phyloP scores from a whole-genome alignment of 2,888 invertebrate genomes.

The Xestobium rufovillosum region DNA sequence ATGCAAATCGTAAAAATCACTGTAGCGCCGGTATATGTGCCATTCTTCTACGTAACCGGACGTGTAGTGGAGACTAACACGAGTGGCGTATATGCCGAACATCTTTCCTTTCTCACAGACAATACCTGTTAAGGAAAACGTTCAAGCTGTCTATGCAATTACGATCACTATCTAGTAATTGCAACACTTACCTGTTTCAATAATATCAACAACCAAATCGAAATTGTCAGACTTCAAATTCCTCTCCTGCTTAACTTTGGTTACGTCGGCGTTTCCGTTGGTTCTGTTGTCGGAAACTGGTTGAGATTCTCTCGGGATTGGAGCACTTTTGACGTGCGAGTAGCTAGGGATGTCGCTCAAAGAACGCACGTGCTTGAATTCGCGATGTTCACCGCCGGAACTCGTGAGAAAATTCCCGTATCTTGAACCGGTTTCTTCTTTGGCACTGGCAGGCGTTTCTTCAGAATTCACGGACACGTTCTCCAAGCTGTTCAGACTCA shows the following conservation, averaged over 20 bases:
- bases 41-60: slow-evolving; percentile 68
- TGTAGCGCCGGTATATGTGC: slow-evolving; percentile 89
- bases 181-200: slow-evolving; percentile 58
- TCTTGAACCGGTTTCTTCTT: slow-evolving; percentile 9
- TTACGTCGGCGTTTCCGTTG: background rate
- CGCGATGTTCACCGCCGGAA: slow-evolving; percentile 18
- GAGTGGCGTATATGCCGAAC: slow-evolving; percentile 82
- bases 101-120: slow-evolving; percentile 78
- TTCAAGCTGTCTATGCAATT: background rate
- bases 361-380: slow-evolving; percentile 38
- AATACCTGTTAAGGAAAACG: too few relatives aligned
- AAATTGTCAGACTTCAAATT: slow-evolving; percentile 36
- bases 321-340: slow-evolving; percentile 23
- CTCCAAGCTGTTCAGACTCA: slow-evolving; percentile 51
- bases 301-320: slow-evolving; percentile 8
- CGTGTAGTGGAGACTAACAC: slow-evolving; percentile 62
- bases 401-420: slow-evolving; percentile 23
- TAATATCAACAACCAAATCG: slow-evolving; percentile 52
- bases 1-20: slow-evolving; percentile 88
- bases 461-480: slow-evolving; percentile 40
- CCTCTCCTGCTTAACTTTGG: slow-evolving; percentile 22
- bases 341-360: slow-evolving; percentile 40
- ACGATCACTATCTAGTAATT: background rate
- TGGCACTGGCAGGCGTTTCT: slow-evolving; percentile 14
- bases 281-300: background rate